A percentile compares a stretch with the other conserved stretches of the same genome.
Evolutionary conservation across 2,113 vertebrate species (phyloP).

Genomic region (Bubo blakistoni): DNA sequence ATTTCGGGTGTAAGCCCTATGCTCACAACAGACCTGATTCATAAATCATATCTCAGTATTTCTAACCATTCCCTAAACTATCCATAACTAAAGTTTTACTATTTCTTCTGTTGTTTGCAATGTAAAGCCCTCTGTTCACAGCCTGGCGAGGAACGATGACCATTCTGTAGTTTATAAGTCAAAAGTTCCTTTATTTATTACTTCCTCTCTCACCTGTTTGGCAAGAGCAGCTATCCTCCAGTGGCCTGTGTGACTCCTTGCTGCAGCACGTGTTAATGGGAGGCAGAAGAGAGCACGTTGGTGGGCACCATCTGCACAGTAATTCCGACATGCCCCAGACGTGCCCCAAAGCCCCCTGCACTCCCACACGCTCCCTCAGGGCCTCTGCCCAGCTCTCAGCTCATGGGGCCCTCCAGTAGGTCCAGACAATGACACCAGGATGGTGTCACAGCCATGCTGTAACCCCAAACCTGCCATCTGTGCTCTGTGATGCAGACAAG

Average conservation of each 20-base stretch:
- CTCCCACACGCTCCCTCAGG: background rate
- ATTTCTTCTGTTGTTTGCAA: background rate
- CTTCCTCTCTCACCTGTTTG: background rate
- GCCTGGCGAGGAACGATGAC: background rate
- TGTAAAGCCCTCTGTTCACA: background rate
- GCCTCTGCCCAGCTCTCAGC: background rate
- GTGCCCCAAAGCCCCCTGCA: background rate
- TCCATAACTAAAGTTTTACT: background rate
- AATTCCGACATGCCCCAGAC: background rate
- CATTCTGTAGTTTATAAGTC: background rate
- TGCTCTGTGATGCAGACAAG: background rate
- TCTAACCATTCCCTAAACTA: background rate
- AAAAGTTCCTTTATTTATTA: background rate
- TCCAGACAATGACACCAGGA: background rate
- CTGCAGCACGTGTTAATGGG: background rate
- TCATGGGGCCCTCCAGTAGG: background rate
- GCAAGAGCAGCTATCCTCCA: background rate
- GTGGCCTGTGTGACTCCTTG: background rate
- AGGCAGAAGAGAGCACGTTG: background rate
- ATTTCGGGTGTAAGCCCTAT: background rate
- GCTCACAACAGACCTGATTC: background rate
- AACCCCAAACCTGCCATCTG: background rate
- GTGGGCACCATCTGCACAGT: background rate
- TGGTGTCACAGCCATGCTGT: background rate
- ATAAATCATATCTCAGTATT: background rate